phyloP scores from a whole-genome alignment of 2,797 vertebrate species.

The Yasuhikotakia modesta region DNA sequence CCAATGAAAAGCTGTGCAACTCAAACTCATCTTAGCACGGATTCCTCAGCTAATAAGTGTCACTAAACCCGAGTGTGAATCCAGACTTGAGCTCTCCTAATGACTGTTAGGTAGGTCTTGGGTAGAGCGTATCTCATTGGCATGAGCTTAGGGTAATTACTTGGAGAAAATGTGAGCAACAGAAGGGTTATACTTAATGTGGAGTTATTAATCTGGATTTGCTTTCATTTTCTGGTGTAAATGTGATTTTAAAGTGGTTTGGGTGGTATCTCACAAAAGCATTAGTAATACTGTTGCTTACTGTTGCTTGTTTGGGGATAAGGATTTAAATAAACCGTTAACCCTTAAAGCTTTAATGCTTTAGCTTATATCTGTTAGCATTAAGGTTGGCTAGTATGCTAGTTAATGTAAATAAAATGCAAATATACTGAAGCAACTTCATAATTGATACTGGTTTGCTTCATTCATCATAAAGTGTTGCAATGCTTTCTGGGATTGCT shows the following conservation, averaged over 20 bases:
- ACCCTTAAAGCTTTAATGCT: no score
- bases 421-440: no score
- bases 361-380: no score
- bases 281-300: not conserved
- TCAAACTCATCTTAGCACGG: constrained; percentile 62
- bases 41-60: constrained; percentile 80
- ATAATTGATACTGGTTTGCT: no score
- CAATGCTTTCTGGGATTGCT: not conserved
- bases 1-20: constrained; percentile 73
- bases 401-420: no score
- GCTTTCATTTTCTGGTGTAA: not conserved
- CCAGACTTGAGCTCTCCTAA: constrained; percentile 76
- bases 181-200: constrained; percentile 61
- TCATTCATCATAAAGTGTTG: no score
- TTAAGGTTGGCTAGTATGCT: no score
- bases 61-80: constrained; percentile 70
- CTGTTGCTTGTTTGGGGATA: no score
- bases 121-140: constrained; percentile 68
- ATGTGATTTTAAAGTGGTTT: not conserved
- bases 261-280: not conserved
- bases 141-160: constrained; percentile 72
- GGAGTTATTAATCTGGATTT: constrained; percentile 22
- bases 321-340: no score
- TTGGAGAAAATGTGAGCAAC: constrained; percentile 61
- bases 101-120: constrained; percentile 69